These are phyloP conservation scores for Anas platyrhynchos DNA, from an alignment of 2,113 vertebrate genomes.

Conservation along the genomic window DNA sequence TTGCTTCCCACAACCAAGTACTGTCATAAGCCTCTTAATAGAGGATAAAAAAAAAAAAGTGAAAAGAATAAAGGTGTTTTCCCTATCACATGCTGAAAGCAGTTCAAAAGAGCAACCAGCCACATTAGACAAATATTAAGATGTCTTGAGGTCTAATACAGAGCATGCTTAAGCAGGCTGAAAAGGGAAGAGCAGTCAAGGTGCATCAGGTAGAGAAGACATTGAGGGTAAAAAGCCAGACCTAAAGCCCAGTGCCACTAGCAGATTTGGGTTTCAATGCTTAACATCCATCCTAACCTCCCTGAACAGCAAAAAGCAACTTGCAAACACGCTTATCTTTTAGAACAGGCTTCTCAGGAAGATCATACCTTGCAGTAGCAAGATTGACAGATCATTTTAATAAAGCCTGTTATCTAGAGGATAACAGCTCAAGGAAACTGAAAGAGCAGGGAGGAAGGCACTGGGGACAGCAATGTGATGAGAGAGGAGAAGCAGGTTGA, in stretches of 20 bases:
- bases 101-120: neutral
- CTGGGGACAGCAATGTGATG: rapidly evolving
- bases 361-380: neutral
- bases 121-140: neutral
- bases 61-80: neutral
- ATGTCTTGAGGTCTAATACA: neutral
- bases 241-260: neutral
- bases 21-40: neutral
- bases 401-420: neutral
- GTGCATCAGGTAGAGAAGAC: neutral
- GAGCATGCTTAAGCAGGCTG: neutral
- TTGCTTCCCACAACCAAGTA: neutral
- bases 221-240: neutral
- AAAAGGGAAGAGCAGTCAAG: neutral
- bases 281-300: neutral
- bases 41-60: no score
- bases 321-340: conserved; percentile 21
- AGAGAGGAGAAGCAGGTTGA: neutral
- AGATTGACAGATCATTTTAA: neutral
- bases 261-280: neutral
- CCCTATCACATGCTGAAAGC: neutral
- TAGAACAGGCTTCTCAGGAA: neutral
- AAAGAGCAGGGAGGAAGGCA: rapidly evolving
- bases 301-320: neutral
- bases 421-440: neutral